Base-by-base conservation (phyloP, 2,888 invertebrate genomes). In the Steinernema hermaphroditum region DNA sequence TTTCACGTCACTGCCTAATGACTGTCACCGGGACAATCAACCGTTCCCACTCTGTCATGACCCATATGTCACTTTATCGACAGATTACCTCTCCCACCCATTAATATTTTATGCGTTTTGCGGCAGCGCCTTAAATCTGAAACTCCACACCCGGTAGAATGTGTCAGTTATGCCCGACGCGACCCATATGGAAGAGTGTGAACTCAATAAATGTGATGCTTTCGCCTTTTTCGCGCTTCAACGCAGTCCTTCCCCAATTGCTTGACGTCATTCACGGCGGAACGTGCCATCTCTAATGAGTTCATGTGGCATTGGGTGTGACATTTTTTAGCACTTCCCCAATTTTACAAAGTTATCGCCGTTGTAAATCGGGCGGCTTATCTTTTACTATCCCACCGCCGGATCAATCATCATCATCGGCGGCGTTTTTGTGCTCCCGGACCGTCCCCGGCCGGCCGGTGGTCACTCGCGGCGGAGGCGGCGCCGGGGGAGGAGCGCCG, bases 381-480 rank as follows among this genome's bases (percentile, higher is more conserved):
- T 46, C 46, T 16, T 19, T 46, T 19, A 19, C 4, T 46, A 6
- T 46, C 46, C n/a, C 46, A 19, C 46, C 22, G n/a, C n/a, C n/a
- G 46, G 22, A 46, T 46, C 46, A 46, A 46, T 46, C 46, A 46
- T 19, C 37, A 19, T 46, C 46, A 19, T 16, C 46, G 46, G 46
- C 46, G 46, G 22, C 46, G 46, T 46, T 46, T 46, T 46, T 46
- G 46, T 46, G 46, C 46, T 46, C 46, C 46, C n/a, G 46, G 22
- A 37, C 37, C 37, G 6, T 4, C 27, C 54, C 54, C 12, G 24
- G 2, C 27, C 22, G 54, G n/a, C n/a, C 54, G 22, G 27, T 22
- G 54, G 27, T 22, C 22, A 27, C 54, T 22, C 54, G 54, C 4
- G 54, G 54, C n/a, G n/a, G n/a, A n/a, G 37, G 37, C 37, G 9